Evolutionary conservation across 2,888 invertebrate genomes (phyloP).

Genomic region (Agriotes lineatus): DNA sequence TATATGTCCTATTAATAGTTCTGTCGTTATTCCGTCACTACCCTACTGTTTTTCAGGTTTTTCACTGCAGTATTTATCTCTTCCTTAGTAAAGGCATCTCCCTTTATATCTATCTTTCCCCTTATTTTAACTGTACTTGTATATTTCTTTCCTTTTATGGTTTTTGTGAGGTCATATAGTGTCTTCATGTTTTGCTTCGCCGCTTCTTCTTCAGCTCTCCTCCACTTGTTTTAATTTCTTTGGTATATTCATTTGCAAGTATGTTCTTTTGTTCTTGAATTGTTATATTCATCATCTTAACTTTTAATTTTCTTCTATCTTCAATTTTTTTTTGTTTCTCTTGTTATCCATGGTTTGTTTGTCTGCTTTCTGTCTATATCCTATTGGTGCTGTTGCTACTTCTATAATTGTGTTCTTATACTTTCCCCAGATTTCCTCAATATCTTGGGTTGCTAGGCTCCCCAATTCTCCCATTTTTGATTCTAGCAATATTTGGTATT

Average conservation of each 20-base stretch:
- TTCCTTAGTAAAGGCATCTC: conserved; percentile 2
- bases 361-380: background rate
- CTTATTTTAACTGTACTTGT: background rate
- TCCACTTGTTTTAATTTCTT: too few relatives aligned
- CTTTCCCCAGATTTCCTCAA: background rate
- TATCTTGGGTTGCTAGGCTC: too few relatives aligned
- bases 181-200: conserved; percentile 4
- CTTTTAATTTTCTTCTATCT: background rate
- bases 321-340: conserved; percentile 6
- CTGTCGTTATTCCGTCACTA: too few relatives aligned
- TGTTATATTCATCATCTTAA: conserved; percentile 1
- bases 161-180: conserved; percentile 10
- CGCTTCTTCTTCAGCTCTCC: too few relatives aligned
- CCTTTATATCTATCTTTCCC: background rate
- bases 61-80: conserved; percentile 1
- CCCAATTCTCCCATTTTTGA: background rate
- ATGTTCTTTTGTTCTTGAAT: background rate
- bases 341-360: conserved; percentile 1
- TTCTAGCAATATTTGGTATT: background rate
- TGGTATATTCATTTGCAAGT: too few relatives aligned
- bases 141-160: background rate
- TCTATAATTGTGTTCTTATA: conserved; percentile 3
- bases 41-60: background rate
- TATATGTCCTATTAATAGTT: too few relatives aligned
- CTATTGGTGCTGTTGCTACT: background rate